Conservation (phyloP, 2,888 invertebrate species). For the Aethes cnicana region DNA sequence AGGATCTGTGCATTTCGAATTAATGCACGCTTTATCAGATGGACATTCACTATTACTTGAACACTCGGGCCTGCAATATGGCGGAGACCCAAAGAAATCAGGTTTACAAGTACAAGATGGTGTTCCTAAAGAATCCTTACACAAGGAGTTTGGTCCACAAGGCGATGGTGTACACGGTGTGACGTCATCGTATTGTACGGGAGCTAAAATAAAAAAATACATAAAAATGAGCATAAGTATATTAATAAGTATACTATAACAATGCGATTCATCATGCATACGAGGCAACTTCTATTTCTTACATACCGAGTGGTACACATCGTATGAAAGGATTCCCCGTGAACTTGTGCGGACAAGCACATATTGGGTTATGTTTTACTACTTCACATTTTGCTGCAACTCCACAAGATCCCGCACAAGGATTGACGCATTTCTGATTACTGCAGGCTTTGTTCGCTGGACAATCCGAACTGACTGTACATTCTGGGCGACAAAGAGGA, state of each 20-base stretch:
- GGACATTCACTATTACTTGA: constrained; percentile 87
- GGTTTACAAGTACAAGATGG: constrained; percentile 87
- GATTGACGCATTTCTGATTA: constrained; percentile 89
- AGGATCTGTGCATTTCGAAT: constrained; percentile 85
- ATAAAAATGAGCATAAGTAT: too few relatives aligned
- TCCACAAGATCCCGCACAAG: constrained; percentile 89
- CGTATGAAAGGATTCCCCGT: constrained; percentile 90
- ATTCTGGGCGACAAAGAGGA: constrained; percentile 89
- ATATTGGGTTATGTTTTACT: constrained; percentile 89
- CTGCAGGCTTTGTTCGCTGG: constrained; percentile 87
- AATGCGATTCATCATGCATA: too few relatives aligned
- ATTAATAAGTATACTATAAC: too few relatives aligned
- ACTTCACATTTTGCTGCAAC: constrained; percentile 87
- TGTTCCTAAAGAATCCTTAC: constrained; percentile 78
- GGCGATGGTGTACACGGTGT: constrained; percentile 87
- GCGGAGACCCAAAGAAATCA: constrained; percentile 87
- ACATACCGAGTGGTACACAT: constrained; percentile 80
- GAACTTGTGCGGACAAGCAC: constrained; percentile 85
- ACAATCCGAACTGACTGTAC: constrained; percentile 89
- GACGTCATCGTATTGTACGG: constrained; percentile 65
- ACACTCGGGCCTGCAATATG: constrained; percentile 89
- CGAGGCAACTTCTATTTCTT: constrained; percentile 29
- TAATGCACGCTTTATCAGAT: constrained; percentile 84
- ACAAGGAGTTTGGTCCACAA: constrained; percentile 85
- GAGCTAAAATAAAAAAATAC: constrained; percentile 59